Percentiles rank a stretch among this genome's conserved stretches.
Conservation (phyloP, 2,113 vertebrate species). For the Pluvianellus socialis region DNA sequence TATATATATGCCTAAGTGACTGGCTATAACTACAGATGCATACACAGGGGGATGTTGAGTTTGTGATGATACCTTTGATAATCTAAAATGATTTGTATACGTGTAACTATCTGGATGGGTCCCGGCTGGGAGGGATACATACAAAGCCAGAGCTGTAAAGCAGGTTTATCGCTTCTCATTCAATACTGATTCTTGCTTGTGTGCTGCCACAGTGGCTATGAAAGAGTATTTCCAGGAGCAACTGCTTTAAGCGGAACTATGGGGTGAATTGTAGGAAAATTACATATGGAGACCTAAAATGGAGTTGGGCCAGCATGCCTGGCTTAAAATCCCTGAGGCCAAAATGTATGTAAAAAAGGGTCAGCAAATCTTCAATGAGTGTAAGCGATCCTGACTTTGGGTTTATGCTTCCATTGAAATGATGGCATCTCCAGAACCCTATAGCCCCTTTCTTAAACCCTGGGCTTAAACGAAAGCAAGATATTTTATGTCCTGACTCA, state of each 20-base stretch:
- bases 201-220: not conserved
- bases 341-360: not conserved
- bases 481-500: not conserved
- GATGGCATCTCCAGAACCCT: not conserved
- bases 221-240: not conserved
- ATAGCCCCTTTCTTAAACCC: not conserved
- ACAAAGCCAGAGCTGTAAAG: not conserved
- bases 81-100: not conserved
- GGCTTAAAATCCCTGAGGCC: not conserved
- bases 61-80: not conserved
- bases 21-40: not conserved
- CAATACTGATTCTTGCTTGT: not conserved
- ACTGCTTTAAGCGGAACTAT: not conserved
- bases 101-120: not conserved
- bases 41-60: not conserved
- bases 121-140: rapidly evolving
- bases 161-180: not conserved
- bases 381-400: not conserved
- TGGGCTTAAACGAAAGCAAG: not conserved
- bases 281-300: not conserved
- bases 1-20: not conserved
- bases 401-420: not conserved
- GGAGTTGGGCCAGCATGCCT: not conserved
- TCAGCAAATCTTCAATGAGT: constrained; percentile 4
- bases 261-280: not conserved